Evolutionary conservation across 2,113 vertebrate genomes (phyloP).

Genomic region (Alligator mississippiensis): DNA sequence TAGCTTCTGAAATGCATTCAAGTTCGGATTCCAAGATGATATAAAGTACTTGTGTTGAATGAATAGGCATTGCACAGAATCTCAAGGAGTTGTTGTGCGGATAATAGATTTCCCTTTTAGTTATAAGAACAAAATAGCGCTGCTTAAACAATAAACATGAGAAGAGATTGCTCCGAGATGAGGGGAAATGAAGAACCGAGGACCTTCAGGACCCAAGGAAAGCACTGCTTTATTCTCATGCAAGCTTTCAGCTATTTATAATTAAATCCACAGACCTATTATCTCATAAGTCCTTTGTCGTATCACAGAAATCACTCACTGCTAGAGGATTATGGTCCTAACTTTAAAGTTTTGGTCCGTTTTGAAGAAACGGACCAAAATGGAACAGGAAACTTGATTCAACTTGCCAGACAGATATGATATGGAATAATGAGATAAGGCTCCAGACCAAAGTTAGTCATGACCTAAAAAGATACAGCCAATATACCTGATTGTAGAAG

Average conservation of each 20-base stretch:
- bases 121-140: neutral
- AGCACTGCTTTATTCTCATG: no score
- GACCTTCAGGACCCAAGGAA: neutral
- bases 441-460: neutral
- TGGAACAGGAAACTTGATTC: fast-evolving
- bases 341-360: no score
- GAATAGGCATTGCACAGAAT: neutral
- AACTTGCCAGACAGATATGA: neutral
- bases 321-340: no score
- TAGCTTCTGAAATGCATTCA: neutral
- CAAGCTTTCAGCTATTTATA: no score
- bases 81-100: neutral
- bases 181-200: neutral
- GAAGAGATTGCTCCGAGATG: neutral
- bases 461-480: neutral
- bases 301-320: no score
- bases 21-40: neutral
- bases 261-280: no score
- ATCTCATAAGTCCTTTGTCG: no score
- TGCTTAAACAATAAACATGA: neutral
- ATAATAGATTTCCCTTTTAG: neutral
- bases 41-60: neutral
- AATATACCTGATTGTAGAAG: no score
- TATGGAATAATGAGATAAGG: neutral
- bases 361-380: neutral